phyloP scores from a whole-genome alignment of 1,140 invertebrate genomes.

The Oncopodura yosiiana region DNA sequence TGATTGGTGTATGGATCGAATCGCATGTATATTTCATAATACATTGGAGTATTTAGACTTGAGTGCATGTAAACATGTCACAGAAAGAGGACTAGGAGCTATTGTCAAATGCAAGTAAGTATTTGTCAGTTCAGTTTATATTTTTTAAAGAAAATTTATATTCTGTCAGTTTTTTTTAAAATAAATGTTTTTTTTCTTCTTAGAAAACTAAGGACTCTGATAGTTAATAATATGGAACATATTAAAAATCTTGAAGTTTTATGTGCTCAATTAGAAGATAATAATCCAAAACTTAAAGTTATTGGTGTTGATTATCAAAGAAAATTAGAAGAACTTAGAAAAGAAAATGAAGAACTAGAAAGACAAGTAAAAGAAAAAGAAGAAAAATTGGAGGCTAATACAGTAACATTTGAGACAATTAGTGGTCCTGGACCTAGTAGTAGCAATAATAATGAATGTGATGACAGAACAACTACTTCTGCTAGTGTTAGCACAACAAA shows the following conservation, averaged over 20 bases:
- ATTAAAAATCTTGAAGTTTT: slow-evolving; percentile 33
- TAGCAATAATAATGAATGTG: too few relatives aligned
- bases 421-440: background rate
- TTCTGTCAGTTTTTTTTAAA: background rate
- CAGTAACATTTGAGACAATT: background rate
- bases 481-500: background rate
- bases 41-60: slow-evolving; percentile 62
- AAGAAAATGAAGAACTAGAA: slow-evolving; percentile 20
- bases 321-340: slow-evolving; percentile 15
- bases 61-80: slow-evolving; percentile 54
- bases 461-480: background rate
- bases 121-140: background rate
- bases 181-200: slow-evolving; percentile 1
- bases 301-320: slow-evolving; percentile 33
- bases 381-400: slow-evolving; percentile 14
- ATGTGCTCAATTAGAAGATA: slow-evolving; percentile 35
- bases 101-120: slow-evolving; percentile 46
- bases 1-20: slow-evolving; percentile 64
- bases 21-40: slow-evolving; percentile 48
- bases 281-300: slow-evolving; percentile 26
- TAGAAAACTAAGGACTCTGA: slow-evolving; percentile 34
- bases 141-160: slow-evolving; percentile 11
- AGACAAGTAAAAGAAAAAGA: slow-evolving; percentile 1
- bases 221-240: slow-evolving; percentile 29
- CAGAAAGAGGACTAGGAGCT: slow-evolving; percentile 53